Conservation (phyloP, 1,140 invertebrate genomes). For the Homarus americanus region DNA sequence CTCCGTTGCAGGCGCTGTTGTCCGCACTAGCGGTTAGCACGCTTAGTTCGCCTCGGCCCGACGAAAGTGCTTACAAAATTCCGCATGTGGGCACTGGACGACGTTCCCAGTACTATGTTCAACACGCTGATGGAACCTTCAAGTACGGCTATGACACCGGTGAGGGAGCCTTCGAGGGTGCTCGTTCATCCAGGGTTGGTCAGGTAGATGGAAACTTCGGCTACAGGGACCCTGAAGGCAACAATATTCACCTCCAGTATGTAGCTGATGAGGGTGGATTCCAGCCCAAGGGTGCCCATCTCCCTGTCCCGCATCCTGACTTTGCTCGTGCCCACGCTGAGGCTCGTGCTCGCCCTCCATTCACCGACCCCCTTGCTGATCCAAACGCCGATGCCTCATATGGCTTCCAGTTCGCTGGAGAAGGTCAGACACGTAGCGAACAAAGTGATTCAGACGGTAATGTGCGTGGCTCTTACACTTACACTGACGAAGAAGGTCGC, state of each 20-base stretch:
- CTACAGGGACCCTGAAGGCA: constrained; percentile 69
- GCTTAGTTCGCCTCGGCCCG: constrained; percentile 68
- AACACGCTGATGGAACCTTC: constrained; percentile 67
- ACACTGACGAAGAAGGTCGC: constrained; percentile 76
- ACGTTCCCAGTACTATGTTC: constrained; percentile 70
- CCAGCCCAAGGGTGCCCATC: constrained; percentile 49
- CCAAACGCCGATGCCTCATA: constrained; percentile 73
- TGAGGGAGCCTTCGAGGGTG: constrained; percentile 64
- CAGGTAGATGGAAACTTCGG: constrained; percentile 49
- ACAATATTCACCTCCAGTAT: constrained; percentile 40
- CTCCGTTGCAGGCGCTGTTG: constrained; percentile 66
- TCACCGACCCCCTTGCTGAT: constrained; percentile 63
- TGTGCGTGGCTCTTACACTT: constrained; percentile 77
- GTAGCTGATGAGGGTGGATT: constrained; percentile 69
- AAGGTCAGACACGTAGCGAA: constrained; percentile 75
- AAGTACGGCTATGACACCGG: constrained; percentile 73
- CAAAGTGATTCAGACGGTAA: constrained; percentile 75
- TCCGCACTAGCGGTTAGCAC: constrained; percentile 63
- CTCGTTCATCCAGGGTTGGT: constrained; percentile 31
- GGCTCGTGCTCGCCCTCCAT: constrained; percentile 55
- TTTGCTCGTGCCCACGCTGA: constrained; percentile 58
- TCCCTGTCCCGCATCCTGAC: constrained; percentile 58
- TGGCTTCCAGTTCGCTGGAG: constrained; percentile 75
- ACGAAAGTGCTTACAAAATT: constrained; percentile 65
- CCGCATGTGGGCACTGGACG: constrained; percentile 62